Evolutionary conservation across 2,797 vertebrate species (phyloP).

Genomic region (Spinus olivaceus): DNA sequence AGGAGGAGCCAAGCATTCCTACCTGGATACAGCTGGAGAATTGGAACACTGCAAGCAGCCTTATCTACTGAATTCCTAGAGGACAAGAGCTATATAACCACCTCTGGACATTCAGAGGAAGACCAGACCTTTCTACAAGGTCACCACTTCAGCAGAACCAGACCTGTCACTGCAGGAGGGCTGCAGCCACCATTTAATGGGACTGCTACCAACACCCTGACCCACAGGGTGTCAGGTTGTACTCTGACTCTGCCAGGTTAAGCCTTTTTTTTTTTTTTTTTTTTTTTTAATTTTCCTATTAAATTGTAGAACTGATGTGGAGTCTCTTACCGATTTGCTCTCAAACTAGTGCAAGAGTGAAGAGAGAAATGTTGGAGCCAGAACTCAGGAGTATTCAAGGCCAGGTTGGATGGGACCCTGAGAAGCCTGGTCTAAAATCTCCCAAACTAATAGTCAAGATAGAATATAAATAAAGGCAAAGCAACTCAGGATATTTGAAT

Average conservation of each 20-base stretch:
- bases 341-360: background rate
- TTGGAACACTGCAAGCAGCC: background rate
- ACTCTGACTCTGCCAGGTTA: too few species aligned
- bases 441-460: background rate
- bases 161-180: background rate
- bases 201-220: background rate
- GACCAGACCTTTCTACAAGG: fast-evolving
- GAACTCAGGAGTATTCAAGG: background rate
- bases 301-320: background rate
- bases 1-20: background rate
- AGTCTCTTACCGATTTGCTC: background rate
- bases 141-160: background rate
- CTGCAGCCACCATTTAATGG: background rate
- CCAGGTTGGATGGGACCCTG: background rate
- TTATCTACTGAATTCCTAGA: background rate
- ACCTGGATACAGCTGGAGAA: background rate
- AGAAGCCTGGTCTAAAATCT: background rate
- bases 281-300: background rate
- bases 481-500: background rate
- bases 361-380: background rate
- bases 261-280: background rate
- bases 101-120: background rate
- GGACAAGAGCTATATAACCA: background rate
- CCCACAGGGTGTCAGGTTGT: too few species aligned
- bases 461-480: background rate